A percentile compares a stretch with the other conserved stretches of the same genome.
Conservation (phyloP, 2,888 invertebrate genomes). For the Torymus auratus region DNA sequence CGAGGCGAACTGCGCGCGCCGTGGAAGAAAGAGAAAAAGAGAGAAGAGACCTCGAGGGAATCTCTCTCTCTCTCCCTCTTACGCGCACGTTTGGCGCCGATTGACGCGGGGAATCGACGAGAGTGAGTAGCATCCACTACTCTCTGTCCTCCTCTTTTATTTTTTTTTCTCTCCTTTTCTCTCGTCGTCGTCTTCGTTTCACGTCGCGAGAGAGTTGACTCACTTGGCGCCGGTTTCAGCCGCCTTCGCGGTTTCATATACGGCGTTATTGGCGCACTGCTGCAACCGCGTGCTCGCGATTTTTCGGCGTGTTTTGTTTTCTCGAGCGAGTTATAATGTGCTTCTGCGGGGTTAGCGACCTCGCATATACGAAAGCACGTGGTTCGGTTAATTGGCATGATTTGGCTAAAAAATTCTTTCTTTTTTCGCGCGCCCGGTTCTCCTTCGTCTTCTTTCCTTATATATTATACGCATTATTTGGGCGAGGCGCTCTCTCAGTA, state of each 20-base stretch:
- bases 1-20: constrained; percentile 25
- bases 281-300: too few relatives aligned
- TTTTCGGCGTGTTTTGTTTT: too few relatives aligned
- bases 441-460: too few relatives aligned
- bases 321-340: too few relatives aligned
- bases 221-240: neutral
- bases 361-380: too few relatives aligned
- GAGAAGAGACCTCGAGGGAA: constrained; percentile 27
- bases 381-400: too few relatives aligned
- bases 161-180: neutral
- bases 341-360: too few relatives aligned
- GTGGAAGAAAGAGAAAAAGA: constrained; percentile 23
- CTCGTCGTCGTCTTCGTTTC: neutral
- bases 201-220: constrained; percentile 29
- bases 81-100: constrained; percentile 4
- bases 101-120: constrained; percentile 29
- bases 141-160: constrained; percentile 9
- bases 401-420: too few relatives aligned
- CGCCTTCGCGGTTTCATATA: neutral
- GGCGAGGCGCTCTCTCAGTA: too few relatives aligned
- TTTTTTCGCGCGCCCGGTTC: too few relatives aligned
- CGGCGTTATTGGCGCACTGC: neutral
- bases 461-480: too few relatives aligned
- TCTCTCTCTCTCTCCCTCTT: neutral
- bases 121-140: neutral